Evolutionary conservation across 2,797 vertebrate species (phyloP).

Genomic region (Diceros bicornis): DNA sequence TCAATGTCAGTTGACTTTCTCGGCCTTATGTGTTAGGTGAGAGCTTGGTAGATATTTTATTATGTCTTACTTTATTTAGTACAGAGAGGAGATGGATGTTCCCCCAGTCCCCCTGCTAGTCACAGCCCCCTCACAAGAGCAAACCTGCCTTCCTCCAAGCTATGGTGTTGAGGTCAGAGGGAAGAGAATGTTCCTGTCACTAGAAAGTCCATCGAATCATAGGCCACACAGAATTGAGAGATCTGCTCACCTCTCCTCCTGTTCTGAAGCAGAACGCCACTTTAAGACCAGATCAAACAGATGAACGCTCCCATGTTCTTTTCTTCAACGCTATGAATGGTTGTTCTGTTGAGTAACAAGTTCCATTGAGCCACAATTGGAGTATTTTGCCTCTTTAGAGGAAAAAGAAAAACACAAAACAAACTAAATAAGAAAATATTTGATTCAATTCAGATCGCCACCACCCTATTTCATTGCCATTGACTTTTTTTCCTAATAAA

Average conservation of each 20-base stretch:
- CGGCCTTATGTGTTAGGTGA: background rate
- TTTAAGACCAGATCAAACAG: background rate
- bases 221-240: background rate
- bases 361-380: background rate
- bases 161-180: background rate
- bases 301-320: background rate
- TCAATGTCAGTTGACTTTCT: background rate
- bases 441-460: background rate
- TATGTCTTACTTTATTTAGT: background rate
- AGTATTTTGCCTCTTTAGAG: background rate
- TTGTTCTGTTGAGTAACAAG: background rate
- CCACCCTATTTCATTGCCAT: background rate
- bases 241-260: background rate
- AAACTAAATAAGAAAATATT: constrained; percentile 48
- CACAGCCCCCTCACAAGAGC: background rate
- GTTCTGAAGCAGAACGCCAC: background rate
- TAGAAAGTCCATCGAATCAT: background rate
- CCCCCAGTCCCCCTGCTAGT: background rate
- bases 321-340: background rate
- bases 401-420: background rate
- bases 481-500: background rate
- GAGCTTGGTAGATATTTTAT: background rate
- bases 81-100: background rate
- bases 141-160: background rate
- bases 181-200: background rate